These are phyloP conservation scores for Tetragnatha montana DNA, from an alignment of 2,888 invertebrate species.

Conservation along the genomic window DNA sequence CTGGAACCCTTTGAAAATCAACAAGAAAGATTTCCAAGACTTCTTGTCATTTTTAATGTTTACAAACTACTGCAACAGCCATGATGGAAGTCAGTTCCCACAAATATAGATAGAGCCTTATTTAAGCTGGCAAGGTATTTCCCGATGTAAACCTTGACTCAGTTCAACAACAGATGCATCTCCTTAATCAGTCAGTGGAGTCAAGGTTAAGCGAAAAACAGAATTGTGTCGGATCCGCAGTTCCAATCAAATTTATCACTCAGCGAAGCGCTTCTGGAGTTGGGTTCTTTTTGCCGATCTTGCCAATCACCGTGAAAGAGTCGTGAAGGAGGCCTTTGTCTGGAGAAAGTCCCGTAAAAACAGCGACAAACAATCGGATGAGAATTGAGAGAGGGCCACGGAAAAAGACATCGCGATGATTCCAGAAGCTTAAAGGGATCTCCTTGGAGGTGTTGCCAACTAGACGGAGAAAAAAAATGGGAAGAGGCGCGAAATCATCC, in stretches of 20 bases:
- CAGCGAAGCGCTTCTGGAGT: background rate
- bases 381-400: constrained; percentile 11
- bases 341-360: constrained; percentile 27
- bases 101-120: background rate
- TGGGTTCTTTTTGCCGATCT: constrained; percentile 37
- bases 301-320: constrained; percentile 29
- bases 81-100: too few relatives aligned
- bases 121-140: background rate
- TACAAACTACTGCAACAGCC: too few relatives aligned
- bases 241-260: constrained; percentile 42
- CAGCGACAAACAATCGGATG: constrained; percentile 16
- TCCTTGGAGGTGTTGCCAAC: constrained; percentile 39
- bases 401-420: constrained; percentile 8
- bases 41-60: too few relatives aligned
- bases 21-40: too few relatives aligned
- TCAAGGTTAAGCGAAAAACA: constrained; percentile 15
- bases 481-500: constrained; percentile 3
- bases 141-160: constrained; percentile 29
- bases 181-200: constrained; percentile 1
- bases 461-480: constrained; percentile 5
- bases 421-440: constrained; percentile 16
- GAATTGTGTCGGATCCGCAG: constrained; percentile 18
- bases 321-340: constrained; percentile 2
- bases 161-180: constrained; percentile 7
- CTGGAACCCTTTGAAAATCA: too few relatives aligned